Evolutionary conservation across 2,113 vertebrate species (phyloP), one percentile per base, ranked within the genome.

Genomic region (Brienomyrus brachyistius): DNA sequence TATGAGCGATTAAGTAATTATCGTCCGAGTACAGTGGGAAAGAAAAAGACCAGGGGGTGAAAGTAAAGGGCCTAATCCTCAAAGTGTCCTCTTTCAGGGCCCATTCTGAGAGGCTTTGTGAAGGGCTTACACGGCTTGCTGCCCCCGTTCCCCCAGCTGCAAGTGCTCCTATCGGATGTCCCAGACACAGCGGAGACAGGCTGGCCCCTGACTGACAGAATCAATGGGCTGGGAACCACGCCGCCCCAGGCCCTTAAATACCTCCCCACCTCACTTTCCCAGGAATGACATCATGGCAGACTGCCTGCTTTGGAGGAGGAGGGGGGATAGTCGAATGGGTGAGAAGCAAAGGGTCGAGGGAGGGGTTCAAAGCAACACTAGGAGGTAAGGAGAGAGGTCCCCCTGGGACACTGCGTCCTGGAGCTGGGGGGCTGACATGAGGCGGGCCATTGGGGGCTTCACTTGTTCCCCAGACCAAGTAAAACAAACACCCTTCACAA

Each of bases 11-110:
- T 95, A 95, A 95, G 95, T 94, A 94, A 96, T 95, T 95, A 95
- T 91, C 89, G 91, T 93, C 90, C 93, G 94, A 95, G 94, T 93
- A 94, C 93, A 94, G 89, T 92, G 93, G 93, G 95, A 91, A 90
- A 94, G 95, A 95, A 95, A 96, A 95, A 96, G n/a, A 70, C 1
- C 2, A 4, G n/a, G 94, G 94, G 94, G 95, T 94, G 92, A 90
- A 90, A 91, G 10, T 92, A 91, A 88, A 91, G 91, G 92, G 91
- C 90, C 92, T 96, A 96, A 96, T 95, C 95, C 95, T 95, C 91
- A 91, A 95, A 94, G 95, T 95, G 95, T 95, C 94, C 94, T 92
- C 94, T 96, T 96, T 96, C 95, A 95, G 93, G 94, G 93, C 92
- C 93, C 94, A 95, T 95, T 94, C 93, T 95, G 93, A 94, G 91